These are phyloP conservation scores for Phaetusa simplex DNA, from an alignment of 2,113 vertebrate species.

Conservation along the genomic window DNA sequence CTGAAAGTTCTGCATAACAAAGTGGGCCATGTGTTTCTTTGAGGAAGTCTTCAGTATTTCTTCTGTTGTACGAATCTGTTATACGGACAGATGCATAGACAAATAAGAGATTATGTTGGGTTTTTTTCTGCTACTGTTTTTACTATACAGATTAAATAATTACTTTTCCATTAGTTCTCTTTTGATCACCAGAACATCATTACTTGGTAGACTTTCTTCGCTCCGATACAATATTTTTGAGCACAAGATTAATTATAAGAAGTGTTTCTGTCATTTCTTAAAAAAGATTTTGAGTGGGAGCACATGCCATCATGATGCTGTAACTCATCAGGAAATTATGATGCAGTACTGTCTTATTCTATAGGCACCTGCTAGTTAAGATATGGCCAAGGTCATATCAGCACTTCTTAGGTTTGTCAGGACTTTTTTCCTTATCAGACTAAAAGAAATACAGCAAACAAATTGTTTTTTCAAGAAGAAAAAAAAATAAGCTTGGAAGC, in stretches of 20 bases:
- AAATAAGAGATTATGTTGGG: neutral
- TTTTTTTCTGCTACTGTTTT: neutral
- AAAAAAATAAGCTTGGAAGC: neutral
- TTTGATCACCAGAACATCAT: conserved; percentile 12
- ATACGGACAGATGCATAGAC: neutral
- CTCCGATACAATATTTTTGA: conserved; percentile 38
- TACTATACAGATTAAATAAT: conserved; percentile 18
- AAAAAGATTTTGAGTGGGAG: conserved; percentile 64
- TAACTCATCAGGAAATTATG: conserved; percentile 43
- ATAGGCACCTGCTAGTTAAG: neutral
- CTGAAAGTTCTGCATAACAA: neutral
- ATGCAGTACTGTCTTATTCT: conserved; percentile 27
- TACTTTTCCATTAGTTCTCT: neutral
- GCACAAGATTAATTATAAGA: conserved; percentile 55
- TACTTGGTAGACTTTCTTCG: conserved; percentile 42
- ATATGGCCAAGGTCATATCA: conserved; percentile 21
- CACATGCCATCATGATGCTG: conserved; percentile 54
- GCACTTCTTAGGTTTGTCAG: neutral
- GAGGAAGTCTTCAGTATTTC: neutral
- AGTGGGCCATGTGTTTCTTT: neutral
- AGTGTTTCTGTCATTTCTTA: conserved; percentile 65
- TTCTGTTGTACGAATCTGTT: neutral
- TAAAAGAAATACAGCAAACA: neutral
- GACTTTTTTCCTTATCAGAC: neutral
- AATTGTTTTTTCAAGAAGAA: neutral